Evolutionary conservation across 2,113 vertebrate species (phyloP), one percentile per base, ranked within the genome.

Genomic region (Amia ocellicauda): DNA sequence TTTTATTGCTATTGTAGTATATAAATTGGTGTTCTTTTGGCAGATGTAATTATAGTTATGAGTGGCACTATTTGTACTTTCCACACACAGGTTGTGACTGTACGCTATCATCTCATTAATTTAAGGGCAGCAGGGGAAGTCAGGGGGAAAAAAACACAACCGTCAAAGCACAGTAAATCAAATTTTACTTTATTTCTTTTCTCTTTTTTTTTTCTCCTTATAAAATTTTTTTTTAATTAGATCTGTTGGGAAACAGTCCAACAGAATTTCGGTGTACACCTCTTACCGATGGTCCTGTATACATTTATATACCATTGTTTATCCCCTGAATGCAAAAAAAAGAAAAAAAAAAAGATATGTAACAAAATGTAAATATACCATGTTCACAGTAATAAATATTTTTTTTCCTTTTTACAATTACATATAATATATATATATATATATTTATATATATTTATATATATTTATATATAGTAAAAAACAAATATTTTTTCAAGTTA

Each of bases 301-400:
- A 88, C 83, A 84, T 80, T 85, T 70, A 67, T 69, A 68, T 62
- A 61, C 80, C 22, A 80, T 69, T 70, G 28, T 81, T 83, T 85
- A 79, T 86, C 84, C 71, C 74, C 68, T 75, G 85, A 88, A 86
- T 77, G 77, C 79, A 75, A 79, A 20, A 72, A 69, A 83, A 71
- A 58, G 79, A 85, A 86, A 92, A 75, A 79, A 20, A 72, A 69
- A 83, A 71, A 58, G 79, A 85, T 86, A 92, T 90, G 86, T 87
- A 88, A 91, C 80, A 94, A 93, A 89, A 91, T 89, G 91, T 86
- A 91, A 93, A 92, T 92, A 86, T 86, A 89, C 87, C 81, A 92
- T 87, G 83, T 93, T 94, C 92, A 98, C 92, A 92, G 91, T 94
- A 92, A 98, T 92, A 98, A 96, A 96, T 94, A 97, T 92, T 87